Base-by-base conservation (phyloP, 23 tunicate genomes). In the Corella eumyota region DNA sequence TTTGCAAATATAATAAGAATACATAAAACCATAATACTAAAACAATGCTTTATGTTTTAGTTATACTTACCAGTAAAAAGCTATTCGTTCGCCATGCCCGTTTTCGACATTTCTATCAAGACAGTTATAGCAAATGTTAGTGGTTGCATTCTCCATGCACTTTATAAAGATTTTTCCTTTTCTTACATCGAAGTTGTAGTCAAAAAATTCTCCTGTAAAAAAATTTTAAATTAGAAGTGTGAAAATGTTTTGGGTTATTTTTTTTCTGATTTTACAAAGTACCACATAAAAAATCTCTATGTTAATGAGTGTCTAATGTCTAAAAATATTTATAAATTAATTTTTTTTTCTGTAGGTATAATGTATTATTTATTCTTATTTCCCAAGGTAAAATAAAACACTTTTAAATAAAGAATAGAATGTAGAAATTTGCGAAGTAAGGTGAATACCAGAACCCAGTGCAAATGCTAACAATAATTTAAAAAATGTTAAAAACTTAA, bases 121-220 rank as follows among this genome's bases (percentile, higher is more conserved):
- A 45, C 98, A 91, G 46, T 91, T 91, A 58, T 80, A 80, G 49
- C 98, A 69, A 11, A 91, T 81, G 55, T 91, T 91, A 9, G 90
- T 75, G 4, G 59, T 46, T 29, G 91, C 98, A 27, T 78, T 73
- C 36, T 81, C 75, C 79, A 81, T 69, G 54, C 85, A 91, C 62
- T 81, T 81, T 30, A 91, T 58, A 54, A 25, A 86, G 5, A 86
- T 61, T 70, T 62, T 62, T 6, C 95, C 95, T 13, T 86, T 50
- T 1, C 40, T 60, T 7, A 77, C 56, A 50, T 86, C 53, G 49
- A 86, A 77, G 45, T 86, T 86, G 62, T 86, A 86, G 45, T 86
- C 76, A 47, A 86, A 36, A 37, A 86, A 61, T 31, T 86, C 58
- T 21, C 80, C 86, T 77, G 54, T 9, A 44, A 55, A 6, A 32